Evolutionary conservation across 1,140 invertebrate genomes (phyloP), one percentile per base, ranked within the genome.

Genomic region (Parapsyche elsis): DNA sequence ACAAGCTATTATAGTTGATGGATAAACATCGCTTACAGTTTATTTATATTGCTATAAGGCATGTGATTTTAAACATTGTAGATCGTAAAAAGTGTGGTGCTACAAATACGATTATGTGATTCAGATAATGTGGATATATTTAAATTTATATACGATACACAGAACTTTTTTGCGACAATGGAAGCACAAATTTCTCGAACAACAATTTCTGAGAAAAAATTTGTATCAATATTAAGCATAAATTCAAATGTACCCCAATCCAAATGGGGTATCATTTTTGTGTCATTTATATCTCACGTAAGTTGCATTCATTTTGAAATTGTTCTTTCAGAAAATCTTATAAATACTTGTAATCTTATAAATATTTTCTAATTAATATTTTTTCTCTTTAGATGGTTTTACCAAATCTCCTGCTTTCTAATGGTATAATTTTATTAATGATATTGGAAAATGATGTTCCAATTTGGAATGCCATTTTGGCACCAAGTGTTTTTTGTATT

Each of bases 201-300:
- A 21, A 71, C 81, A n/a, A 23, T 59, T 0, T 76, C 71, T 1
- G 73, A 80, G 19, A 81, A 23, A 12, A 76, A 44, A 77, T 81
- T 81, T 64, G 81, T 73, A 7, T 80, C 77, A 10, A 59, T 77
- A 44, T 61, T 57, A 24, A 79, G 59, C 45, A 71, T 81, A 2
- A 59, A 79, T 21, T 19, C 59, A 5, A 53, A 53, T 30, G 74
- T 75, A 16, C 70, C 74, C 21, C 71, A 26, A 76, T 70, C 49
- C 24, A 76, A 38, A 81, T 81, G 74, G 73, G 46, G 24, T 9
- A 76, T 81, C 26, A 46, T 81, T 5, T 79, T 81, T 12, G 74
- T 71, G 0, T 67, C 81, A 61, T 79, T 81, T 24, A 38, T 81
- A n/a, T 38, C 57, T 12, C 73, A 79, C 57, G 80, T 81, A 79